Evolutionary conservation across 2,797 vertebrate genomes (phyloP).

Genomic region (Poecilia picta): DNA sequence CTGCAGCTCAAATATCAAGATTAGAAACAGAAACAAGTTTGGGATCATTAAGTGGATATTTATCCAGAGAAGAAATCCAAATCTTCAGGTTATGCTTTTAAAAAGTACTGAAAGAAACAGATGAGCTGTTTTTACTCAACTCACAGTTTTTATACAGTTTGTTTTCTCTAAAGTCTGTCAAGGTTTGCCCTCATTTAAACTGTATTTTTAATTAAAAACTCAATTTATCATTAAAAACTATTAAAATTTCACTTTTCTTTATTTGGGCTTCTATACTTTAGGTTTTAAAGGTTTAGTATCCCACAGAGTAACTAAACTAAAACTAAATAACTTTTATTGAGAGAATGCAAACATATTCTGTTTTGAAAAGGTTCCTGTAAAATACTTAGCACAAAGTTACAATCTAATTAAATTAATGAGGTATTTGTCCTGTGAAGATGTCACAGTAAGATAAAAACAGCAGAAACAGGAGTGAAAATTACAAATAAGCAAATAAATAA

Average conservation of each 20-base stretch:
- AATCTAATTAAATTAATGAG: background rate
- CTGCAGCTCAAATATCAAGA: background rate
- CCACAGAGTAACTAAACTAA: no score
- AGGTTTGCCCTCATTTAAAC: no score
- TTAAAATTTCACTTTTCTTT: background rate
- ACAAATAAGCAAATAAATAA: background rate
- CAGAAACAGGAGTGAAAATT: background rate
- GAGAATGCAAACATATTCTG: background rate
- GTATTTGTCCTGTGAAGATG: background rate
- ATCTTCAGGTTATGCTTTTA: background rate
- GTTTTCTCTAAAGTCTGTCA: no score
- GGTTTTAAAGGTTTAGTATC: background rate
- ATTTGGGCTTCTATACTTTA: background rate
- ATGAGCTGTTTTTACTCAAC: background rate
- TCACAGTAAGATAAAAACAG: background rate
- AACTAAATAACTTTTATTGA: background rate
- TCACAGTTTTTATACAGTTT: background rate
- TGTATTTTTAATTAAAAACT: background rate
- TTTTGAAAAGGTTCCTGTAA: background rate
- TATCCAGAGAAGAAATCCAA: background rate
- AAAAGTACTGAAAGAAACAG: background rate
- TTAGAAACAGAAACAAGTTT: background rate
- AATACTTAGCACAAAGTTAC: background rate
- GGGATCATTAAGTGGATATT: background rate
- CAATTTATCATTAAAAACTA: background rate